These are phyloP conservation scores for Platorchestia sp. DNA, from an alignment of 1,140 invertebrate genomes.

Conservation along the genomic window DNA sequence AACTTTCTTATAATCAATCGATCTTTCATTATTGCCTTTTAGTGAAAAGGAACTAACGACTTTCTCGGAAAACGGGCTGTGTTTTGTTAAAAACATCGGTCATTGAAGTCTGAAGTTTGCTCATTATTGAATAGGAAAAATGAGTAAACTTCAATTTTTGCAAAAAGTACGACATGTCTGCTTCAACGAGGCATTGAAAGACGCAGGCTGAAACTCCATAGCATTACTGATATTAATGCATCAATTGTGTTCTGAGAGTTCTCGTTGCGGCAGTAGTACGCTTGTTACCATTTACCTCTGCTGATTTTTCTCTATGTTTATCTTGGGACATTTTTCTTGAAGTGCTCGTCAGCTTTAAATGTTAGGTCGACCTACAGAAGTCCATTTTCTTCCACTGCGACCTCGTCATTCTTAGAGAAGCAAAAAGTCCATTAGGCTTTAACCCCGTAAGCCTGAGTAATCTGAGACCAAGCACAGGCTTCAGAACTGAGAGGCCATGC, in stretches of 20 bases:
- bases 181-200: not conserved
- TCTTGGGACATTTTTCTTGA: not conserved
- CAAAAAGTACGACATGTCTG: not conserved
- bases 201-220: not conserved
- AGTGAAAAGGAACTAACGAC: too few species aligned
- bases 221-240: not conserved
- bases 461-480: not conserved
- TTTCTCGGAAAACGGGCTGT: too few species aligned
- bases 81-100: too few species aligned
- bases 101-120: too few species aligned
- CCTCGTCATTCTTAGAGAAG: not conserved
- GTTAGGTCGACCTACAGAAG: not conserved
- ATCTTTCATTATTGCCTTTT: too few species aligned
- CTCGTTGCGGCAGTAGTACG: not conserved
- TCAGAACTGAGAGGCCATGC: not conserved
- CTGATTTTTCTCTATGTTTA: not conserved
- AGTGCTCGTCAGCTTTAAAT: not conserved
- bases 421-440: constrained; percentile 8
- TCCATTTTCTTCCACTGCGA: not conserved
- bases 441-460: not conserved
- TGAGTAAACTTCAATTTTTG: too few species aligned
- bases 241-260: not conserved
- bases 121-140: too few species aligned
- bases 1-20: too few species aligned
- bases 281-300: not conserved